phyloP scores from a whole-genome alignment of 2,888 invertebrate species.

The Malacosoma neustria region DNA sequence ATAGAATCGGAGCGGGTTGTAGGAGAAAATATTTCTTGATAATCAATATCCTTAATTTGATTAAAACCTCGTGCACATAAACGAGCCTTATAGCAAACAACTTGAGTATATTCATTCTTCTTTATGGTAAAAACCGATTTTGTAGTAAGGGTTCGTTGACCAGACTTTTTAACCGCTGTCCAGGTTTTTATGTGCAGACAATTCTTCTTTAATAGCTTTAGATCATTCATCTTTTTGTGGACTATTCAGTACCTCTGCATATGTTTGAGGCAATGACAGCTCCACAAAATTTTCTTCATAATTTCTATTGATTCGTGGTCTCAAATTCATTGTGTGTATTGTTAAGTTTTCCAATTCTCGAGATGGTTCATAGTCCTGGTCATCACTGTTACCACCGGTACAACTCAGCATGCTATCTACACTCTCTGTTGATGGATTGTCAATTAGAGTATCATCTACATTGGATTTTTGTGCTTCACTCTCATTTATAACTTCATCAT shows the following conservation, averaged over 20 bases:
- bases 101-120: slow-evolving; percentile 4
- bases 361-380: slow-evolving; percentile 16
- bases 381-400: slow-evolving; percentile 8
- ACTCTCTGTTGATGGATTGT: slow-evolving; percentile 4
- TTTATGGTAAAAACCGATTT: slow-evolving; percentile 11
- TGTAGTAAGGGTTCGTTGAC: slow-evolving; percentile 3
- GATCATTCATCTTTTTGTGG: slow-evolving; percentile 1
- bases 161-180: slow-evolving; percentile 2
- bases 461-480: slow-evolving; percentile 2
- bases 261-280: slow-evolving; percentile 3
- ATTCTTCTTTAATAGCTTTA: slow-evolving; percentile 8
- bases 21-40: slow-evolving; percentile 9
- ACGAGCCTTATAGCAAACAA: slow-evolving; percentile 6
- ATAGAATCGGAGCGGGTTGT: slow-evolving; percentile 8
- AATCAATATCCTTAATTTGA: slow-evolving; percentile 8
- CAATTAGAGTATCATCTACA: slow-evolving; percentile 3
- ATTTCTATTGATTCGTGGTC: slow-evolving; percentile 13
- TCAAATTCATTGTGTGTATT: slow-evolving; percentile 8
- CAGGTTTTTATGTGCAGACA: slow-evolving; percentile 9
- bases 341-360: slow-evolving; percentile 9
- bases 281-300: slow-evolving; percentile 18
- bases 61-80: slow-evolving; percentile 10
- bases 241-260: slow-evolving; percentile 6
- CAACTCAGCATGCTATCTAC: slow-evolving; percentile 12
- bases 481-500: slow-evolving; percentile 9